Conservation (phyloP, 1,140 invertebrate genomes). For the Cydia amplana region DNA sequence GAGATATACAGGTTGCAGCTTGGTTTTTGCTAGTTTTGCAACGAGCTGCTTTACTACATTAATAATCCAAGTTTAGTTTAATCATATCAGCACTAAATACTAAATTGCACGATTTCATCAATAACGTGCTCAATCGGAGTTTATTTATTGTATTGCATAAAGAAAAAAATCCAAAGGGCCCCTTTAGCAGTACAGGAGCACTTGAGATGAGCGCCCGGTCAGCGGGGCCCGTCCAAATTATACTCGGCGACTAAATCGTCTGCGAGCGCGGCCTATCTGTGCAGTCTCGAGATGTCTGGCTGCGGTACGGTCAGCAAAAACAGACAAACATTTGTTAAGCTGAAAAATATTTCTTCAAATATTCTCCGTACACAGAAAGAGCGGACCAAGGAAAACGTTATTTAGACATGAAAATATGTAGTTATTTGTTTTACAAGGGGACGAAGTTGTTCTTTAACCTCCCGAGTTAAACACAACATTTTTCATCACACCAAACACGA, state of each 20-base stretch:
- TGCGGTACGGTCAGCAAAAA: constrained; percentile 41
- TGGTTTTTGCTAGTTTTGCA: no score
- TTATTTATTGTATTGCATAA: not conserved
- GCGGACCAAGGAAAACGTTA: not conserved
- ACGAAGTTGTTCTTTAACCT: no score
- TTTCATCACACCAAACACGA: no score
- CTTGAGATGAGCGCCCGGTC: constrained; percentile 63
- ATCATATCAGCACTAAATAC: no score
- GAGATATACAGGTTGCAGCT: no score
- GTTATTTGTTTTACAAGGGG: no score
- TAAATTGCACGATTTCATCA: not conserved
- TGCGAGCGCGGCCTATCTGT: constrained; percentile 46
- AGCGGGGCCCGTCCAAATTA: constrained; percentile 59
- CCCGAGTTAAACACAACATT: no score
- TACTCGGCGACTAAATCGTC: constrained; percentile 64
- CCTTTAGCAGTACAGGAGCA: constrained; percentile 32
- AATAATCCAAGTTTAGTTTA: no score
- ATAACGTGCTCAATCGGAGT: not conserved
- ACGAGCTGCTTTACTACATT: no score
- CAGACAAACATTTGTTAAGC: not conserved
- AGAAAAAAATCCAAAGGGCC: constrained; percentile 6
- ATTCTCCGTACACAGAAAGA: not conserved
- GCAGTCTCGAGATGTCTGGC: constrained; percentile 52
- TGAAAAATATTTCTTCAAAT: constrained; percentile 13
- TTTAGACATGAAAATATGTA: no score